These are phyloP conservation scores for Gymnothorax javanicus DNA, from an alignment of 2,797 vertebrate genomes.

Conservation along the genomic window DNA sequence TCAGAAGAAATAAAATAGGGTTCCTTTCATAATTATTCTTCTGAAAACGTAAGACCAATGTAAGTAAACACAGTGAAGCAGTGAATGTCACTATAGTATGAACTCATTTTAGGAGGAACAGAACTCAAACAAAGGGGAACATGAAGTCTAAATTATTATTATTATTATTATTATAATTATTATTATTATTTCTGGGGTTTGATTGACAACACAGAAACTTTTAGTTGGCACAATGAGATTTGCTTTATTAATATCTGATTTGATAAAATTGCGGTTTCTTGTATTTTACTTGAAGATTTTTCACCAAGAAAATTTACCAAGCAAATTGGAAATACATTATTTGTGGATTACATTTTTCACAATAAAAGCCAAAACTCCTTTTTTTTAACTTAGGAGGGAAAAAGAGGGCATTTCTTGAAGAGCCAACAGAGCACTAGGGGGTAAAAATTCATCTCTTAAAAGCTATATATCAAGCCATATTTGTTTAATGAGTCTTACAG, in stretches of 20 bases:
- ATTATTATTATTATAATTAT: too few species aligned
- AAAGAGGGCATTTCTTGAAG: slow-evolving; percentile 56
- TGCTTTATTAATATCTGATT: background rate
- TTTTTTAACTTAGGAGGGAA: background rate
- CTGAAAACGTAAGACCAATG: too few species aligned
- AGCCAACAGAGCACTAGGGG: slow-evolving; percentile 50
- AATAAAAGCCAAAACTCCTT: background rate
- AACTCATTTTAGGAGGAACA: background rate
- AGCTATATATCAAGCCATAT: slow-evolving; percentile 82
- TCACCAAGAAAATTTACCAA: background rate
- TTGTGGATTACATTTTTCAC: background rate
- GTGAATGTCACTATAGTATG: background rate
- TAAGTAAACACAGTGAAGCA: too few species aligned
- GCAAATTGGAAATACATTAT: background rate
- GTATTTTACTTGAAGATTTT: background rate
- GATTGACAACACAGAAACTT: background rate
- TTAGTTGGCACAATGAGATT: background rate
- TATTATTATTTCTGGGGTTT: background rate
- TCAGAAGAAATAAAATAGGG: too few species aligned
- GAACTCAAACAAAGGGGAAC: background rate
- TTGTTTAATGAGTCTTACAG: slow-evolving; percentile 93
- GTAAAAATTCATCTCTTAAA: slow-evolving; percentile 86
- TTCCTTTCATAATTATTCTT: too few species aligned
- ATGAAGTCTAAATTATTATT: too few species aligned
- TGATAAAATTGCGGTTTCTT: background rate